Percentiles rank a stretch among this genome's conserved stretches.
Evolutionary conservation across 2,797 vertebrate species (phyloP).

Genomic region (Chelonia mydas): DNA sequence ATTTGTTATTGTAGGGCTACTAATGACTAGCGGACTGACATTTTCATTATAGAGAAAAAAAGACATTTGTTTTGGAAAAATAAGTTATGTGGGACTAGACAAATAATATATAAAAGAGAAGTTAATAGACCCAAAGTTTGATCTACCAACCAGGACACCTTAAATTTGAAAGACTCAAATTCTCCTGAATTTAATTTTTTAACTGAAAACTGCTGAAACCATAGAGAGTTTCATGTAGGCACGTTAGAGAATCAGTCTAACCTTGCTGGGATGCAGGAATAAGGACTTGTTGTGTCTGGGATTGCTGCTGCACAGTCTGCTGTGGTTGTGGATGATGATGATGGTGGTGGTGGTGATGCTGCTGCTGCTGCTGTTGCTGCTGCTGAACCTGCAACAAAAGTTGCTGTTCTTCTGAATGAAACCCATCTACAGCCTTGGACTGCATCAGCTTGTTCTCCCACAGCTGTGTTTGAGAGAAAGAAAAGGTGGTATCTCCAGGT

Average conservation of each 20-base stretch:
- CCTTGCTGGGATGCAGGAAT: slow-evolving; percentile 93
- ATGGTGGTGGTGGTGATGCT: slow-evolving; percentile 86
- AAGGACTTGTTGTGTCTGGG: slow-evolving; percentile 90
- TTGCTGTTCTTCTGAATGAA: slow-evolving; percentile 96
- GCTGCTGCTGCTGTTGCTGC: slow-evolving; percentile 84
- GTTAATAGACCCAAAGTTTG: neutral
- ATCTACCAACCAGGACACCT: neutral
- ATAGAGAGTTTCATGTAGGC: neutral
- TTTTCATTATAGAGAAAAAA: fast-evolving
- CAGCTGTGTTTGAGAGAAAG: slow-evolving; percentile 83
- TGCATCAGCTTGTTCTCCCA: slow-evolving; percentile 99
- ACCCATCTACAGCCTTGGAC: slow-evolving; percentile 98
- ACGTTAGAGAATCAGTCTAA: slow-evolving; percentile 63
- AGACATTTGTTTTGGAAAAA: neutral
- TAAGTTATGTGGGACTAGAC: neutral
- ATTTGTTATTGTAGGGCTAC: neutral
- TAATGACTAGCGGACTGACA: neutral
- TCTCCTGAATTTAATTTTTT: neutral
- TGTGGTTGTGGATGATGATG: slow-evolving; percentile 85
- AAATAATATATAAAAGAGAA: neutral
- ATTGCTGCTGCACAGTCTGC: slow-evolving; percentile 84
- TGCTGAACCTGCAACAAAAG: slow-evolving; percentile 88
- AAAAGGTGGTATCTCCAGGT: neutral
- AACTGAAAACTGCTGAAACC: neutral
- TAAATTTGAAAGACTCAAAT: neutral